These are phyloP conservation scores for Lontra canadensis DNA, from an alignment of 2,113 vertebrate genomes.

Conservation along the genomic window DNA sequence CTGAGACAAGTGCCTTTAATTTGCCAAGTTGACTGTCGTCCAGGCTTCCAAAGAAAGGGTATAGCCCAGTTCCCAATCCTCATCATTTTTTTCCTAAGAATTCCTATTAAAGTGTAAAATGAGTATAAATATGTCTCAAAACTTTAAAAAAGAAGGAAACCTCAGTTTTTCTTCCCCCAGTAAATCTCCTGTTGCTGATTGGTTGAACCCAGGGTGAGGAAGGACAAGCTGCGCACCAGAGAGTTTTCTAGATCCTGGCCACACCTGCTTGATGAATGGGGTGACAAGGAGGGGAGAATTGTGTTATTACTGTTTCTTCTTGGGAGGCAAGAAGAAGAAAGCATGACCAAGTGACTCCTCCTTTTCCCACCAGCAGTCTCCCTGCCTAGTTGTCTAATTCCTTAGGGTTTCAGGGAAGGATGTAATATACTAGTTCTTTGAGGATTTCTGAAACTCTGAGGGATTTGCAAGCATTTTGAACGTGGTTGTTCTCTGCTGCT, in stretches of 20 bases:
- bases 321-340: conserved; percentile 5
- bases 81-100: background rate
- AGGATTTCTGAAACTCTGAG: background rate
- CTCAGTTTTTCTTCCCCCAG: background rate
- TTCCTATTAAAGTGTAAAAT: background rate
- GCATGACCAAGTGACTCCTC: background rate
- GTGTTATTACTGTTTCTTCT: background rate
- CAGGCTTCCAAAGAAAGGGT: background rate
- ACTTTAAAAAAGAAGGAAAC: background rate
- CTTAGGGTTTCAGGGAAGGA: background rate
- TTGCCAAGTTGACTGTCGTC: background rate
- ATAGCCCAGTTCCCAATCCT: background rate
- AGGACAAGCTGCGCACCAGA: background rate
- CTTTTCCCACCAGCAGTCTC: background rate
- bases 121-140: background rate
- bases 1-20: background rate
- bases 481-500: background rate
- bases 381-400: background rate
- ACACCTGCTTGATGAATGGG: background rate
- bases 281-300: background rate
- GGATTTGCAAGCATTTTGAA: background rate
- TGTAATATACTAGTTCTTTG: background rate
- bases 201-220: background rate
- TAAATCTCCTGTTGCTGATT: background rate
- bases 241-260: background rate